Evolutionary conservation across 2,888 invertebrate genomes (phyloP).

Genomic region (Taphrorychus bicolor): DNA sequence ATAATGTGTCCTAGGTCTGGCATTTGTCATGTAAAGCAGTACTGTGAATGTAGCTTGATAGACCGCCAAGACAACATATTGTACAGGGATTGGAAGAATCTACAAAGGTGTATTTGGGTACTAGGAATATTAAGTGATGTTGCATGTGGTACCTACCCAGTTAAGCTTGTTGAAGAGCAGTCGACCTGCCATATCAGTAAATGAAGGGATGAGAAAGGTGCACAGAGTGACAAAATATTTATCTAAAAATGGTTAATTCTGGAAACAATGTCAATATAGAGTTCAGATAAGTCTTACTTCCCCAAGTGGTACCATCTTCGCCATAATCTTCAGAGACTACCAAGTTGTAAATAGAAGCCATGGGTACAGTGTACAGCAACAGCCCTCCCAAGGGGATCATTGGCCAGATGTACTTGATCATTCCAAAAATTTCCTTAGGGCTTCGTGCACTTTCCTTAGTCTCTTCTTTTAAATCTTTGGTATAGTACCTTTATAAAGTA

Average conservation of each 20-base stretch:
- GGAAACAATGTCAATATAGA: not conserved
- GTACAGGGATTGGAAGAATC: constrained; percentile 11
- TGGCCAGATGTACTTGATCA: constrained; percentile 24
- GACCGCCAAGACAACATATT: not conserved
- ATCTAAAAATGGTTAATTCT: constrained; percentile 4
- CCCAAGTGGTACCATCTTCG: constrained; percentile 23
- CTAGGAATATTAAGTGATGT: not conserved
- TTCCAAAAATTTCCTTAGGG: constrained; percentile 11
- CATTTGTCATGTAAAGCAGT: constrained; percentile 46
- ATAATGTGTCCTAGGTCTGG: constrained; percentile 44
- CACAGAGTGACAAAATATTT: constrained; percentile 36
- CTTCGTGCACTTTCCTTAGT: constrained; percentile 21
- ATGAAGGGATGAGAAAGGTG: constrained; percentile 25
- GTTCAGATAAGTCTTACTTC: constrained; percentile 18
- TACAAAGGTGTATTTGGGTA: not conserved
- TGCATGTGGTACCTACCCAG: constrained; percentile 11
- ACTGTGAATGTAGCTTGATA: constrained; percentile 34
- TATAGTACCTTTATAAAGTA: constrained; percentile 27
- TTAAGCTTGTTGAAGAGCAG: constrained; percentile 20
- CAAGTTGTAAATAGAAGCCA: constrained; percentile 19
- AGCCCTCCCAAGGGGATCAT: constrained; percentile 9
- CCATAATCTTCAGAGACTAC: constrained; percentile 32
- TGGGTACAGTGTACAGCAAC: not conserved
- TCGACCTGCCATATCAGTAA: constrained; percentile 18
- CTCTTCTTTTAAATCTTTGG: constrained; percentile 12